Evolutionary conservation across 30 jellyfish, hydroid and myxozoan genomes (phyloP).

Genomic region (Hydra vulgaris): DNA sequence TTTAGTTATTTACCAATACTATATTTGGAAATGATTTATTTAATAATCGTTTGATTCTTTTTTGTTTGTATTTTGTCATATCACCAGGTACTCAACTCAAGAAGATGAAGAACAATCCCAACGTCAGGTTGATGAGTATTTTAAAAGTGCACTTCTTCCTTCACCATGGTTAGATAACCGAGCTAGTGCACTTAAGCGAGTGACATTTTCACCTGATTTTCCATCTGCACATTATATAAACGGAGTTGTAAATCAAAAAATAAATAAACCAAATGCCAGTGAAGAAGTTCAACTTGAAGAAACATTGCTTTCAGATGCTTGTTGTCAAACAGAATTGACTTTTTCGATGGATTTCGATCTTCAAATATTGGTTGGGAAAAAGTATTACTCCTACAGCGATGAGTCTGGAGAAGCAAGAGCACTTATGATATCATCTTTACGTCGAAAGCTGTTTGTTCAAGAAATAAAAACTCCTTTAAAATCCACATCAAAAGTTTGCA

Average conservation of each 20-base stretch:
- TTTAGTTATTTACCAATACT: too few species aligned
- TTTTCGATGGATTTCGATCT: slow-evolving; percentile 15
- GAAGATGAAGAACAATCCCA: slow-evolving; percentile 31
- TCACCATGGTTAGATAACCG: slow-evolving; percentile 35
- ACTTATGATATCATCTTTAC: slow-evolving; percentile 14
- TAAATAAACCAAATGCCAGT: not conserved
- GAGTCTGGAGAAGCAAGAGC: slow-evolving; percentile 15
- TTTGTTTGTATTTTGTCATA: too few species aligned
- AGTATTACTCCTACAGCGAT: slow-evolving; percentile 8
- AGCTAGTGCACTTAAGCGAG: slow-evolving; percentile 21
- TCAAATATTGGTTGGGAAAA: not conserved
- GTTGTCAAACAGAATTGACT: slow-evolving; percentile 25
- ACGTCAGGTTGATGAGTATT: slow-evolving; percentile 26
- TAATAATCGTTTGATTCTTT: too few species aligned
- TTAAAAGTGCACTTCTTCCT: slow-evolving; percentile 22
- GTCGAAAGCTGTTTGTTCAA: slow-evolving; percentile 31
- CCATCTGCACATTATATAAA: slow-evolving; percentile 19
- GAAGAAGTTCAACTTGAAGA: slow-evolving; percentile 1
- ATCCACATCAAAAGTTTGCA: not conserved
- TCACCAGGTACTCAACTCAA: slow-evolving; percentile 7
- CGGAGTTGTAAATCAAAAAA: not conserved
- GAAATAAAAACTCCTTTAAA: slow-evolving; percentile 18
- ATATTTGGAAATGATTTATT: too few species aligned
- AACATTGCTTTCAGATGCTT: slow-evolving; percentile 22
- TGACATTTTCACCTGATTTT: slow-evolving; percentile 28